Evolutionary conservation across 2,888 invertebrate genomes (phyloP), one percentile per base, ranked within the genome.

Genomic region (Chalcis sispes): DNA sequence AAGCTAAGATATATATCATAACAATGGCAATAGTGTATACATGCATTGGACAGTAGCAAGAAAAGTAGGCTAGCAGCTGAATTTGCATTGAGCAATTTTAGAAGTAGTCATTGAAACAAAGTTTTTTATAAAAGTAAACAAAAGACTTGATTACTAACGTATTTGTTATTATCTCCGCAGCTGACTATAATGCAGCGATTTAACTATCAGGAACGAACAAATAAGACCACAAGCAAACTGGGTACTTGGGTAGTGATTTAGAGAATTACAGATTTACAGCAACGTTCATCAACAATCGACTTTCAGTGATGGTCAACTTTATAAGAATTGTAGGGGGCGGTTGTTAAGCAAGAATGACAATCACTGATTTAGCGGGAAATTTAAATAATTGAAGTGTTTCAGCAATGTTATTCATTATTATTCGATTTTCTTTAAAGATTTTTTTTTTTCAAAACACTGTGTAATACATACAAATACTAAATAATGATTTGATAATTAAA

Each of bases 301-400:
- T 78, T 78, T 76, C 76, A 75, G 75, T 42, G 71, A 40, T 66
- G 42, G 70, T 77, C 75, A 77, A 36, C 32, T n/a, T 8, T 13
- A 36, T 29, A 7, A 15, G 3, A n/a, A 18, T 15, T 42, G 25
- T n/a, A 5, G 29, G 52, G 23, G 15, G 29, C 15, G 15, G 42
- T 56, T 13, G 25, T 64, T 32, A 10, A 1, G 20, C 5, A n/a
- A 7, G 25, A 54, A 50, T 82, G 81, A 81, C 80, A 67, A 79
- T 72, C 80, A 77, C 81, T 80, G 77, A 20, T 54, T 65, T 64
- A 71, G 83, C 84, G 84, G 80, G 81, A 82, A 81, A 10, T 70
- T 82, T 78, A 58, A 81, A 81, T 50, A n/a, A n/a, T n/a, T n/a
- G n/a, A n/a, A n/a, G n/a, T n/a, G n/a, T n/a, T n/a, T n/a, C n/a